Base-by-base conservation (phyloP, 2,888 invertebrate species). In the Andrena haemorrhoa region DNA sequence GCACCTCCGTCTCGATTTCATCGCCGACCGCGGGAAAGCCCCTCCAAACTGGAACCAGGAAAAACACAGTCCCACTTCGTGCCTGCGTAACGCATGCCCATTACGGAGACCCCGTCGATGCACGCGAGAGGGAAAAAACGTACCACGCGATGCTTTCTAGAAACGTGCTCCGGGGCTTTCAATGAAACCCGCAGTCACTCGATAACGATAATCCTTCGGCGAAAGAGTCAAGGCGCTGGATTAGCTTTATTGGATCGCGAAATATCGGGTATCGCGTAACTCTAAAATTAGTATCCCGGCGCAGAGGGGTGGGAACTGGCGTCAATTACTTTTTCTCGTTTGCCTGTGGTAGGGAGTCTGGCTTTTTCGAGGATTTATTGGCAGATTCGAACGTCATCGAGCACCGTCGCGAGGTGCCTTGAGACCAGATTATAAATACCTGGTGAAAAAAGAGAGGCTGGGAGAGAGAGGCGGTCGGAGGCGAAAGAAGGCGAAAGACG, bases 401-500 rank as follows among this genome's bases (percentile, higher is more conserved):
- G 58, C 12, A 69, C n/a, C 63, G 69, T 61, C 26, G 65, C 61
- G 29, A 41, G 41, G 31, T 53, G 49, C 58, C 75, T 74, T 65
- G 73, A 53, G 74, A 79, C 79, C 72, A 72, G 73, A 84, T 83
- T 83, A 85, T 87, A 85, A 84, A 85, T 84, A 83, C 65, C 76
- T 60, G 61, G 56, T 73, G 56, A 75, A 82, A 58, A 29, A 51
- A 73, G 31, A 79, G 81, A 23, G 49, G 23, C 31, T 51, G 53
- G 10, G 47, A 71, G 35, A 73, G 78, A 78, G 60, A 77, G 69
- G 23, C 23, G 23, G 23, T 23, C 23, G 23, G 23, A 23, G 23
- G 8, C 23, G 76, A 96, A 96, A 58, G 61, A 74, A 79, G 72
- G 60, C 33, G 56, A 56, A 58, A 61, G 53, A 61, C 78, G 47